Percentiles rank a stretch among this genome's conserved stretches.
Evolutionary conservation across 2,888 invertebrate genomes (phyloP).

Genomic region (Drosophila lacicola): DNA sequence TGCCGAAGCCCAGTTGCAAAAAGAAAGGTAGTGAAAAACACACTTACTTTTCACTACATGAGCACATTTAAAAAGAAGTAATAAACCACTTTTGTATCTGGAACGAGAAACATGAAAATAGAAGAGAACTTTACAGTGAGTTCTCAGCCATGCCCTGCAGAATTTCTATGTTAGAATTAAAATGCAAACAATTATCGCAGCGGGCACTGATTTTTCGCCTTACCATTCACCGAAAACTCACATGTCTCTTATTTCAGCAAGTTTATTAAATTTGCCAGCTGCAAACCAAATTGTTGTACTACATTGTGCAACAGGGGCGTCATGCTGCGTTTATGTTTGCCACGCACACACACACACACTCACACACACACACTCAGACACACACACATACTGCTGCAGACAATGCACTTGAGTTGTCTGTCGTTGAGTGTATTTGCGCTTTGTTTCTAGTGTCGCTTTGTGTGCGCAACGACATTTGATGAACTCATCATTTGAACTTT

Average conservation of each 20-base stretch:
- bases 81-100: no score
- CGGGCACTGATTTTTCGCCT: conserved; percentile 1
- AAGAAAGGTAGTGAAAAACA: conserved; percentile 1
- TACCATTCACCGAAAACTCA: neutral
- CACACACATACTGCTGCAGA: conserved; percentile 29
- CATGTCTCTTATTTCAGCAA: neutral
- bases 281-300: conserved; percentile 3
- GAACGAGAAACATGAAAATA: no score
- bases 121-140: no score
- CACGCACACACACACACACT: conserved; percentile 1
- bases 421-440: conserved; percentile 74
- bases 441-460: conserved; percentile 71
- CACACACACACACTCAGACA: conserved; percentile 1
- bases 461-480: conserved; percentile 60
- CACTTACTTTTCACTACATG: conserved; percentile 12
- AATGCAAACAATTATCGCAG: neutral
- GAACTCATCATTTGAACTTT: conserved; percentile 78
- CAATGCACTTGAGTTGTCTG: conserved; percentile 68
- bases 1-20: conserved; percentile 22
- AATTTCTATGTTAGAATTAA: no score
- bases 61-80: neutral
- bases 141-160: no score
- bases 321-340: conserved; percentile 17
- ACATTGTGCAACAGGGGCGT: conserved; percentile 6
- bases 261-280: conserved; percentile 1